phyloP scores from a whole-genome alignment of 2,888 invertebrate genomes.

The Scelioninae gen. 1 region DNA sequence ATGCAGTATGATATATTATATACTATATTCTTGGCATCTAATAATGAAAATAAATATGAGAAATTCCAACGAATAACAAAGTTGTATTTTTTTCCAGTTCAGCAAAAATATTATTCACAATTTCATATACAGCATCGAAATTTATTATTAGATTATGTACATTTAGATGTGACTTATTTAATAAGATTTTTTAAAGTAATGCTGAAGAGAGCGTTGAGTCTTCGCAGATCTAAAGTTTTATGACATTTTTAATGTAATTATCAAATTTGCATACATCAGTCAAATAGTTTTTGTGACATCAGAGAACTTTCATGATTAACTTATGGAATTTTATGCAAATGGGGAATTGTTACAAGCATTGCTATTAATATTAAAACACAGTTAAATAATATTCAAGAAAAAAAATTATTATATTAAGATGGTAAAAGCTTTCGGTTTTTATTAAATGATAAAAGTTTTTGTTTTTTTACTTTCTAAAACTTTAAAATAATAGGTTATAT shows the following conservation, averaged over 20 bases:
- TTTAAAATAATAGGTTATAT: no score
- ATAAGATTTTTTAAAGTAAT: neutral
- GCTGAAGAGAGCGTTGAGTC: constrained; percentile 3
- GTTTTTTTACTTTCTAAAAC: no score
- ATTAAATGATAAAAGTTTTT: neutral
- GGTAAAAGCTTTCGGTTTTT: constrained; percentile 1
- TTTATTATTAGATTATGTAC: neutral
- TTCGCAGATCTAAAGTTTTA: constrained; percentile 38
- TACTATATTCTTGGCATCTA: no score
- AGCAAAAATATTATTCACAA: no score
- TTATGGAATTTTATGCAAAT: constrained; percentile 11
- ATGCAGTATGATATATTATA: no score
- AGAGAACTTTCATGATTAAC: constrained; percentile 34
- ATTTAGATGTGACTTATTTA: neutral
- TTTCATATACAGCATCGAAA: neutral
- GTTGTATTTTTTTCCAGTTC: no score
- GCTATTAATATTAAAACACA: constrained; percentile 40
- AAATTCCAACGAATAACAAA: no score
- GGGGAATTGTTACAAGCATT: constrained; percentile 35
- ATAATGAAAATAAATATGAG: no score
- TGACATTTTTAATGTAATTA: constrained; percentile 50
- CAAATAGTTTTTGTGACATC: constrained; percentile 43
- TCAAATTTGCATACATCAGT: constrained; percentile 47
- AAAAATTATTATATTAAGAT: constrained; percentile 23
- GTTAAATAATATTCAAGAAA: constrained; percentile 13